Evolutionary conservation across 2,797 vertebrate genomes (phyloP), one percentile per base, ranked within the genome.

Genomic region (Botia almorhae): DNA sequence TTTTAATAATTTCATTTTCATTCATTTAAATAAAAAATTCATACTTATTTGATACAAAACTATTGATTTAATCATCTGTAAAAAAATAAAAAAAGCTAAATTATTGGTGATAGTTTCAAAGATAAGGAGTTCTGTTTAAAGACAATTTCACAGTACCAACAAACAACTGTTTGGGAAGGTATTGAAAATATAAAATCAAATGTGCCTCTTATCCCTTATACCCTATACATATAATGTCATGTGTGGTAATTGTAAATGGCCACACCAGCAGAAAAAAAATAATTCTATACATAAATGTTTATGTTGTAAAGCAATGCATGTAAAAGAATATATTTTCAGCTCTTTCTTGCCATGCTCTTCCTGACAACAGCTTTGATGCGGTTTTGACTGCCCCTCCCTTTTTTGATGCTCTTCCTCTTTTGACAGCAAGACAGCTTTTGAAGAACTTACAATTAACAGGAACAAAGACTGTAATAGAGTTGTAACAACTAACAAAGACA

Each of bases 381-480:
- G 48, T 39, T 80, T 46, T 86, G 86, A 60, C 6, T 67, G 46
- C 69, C 75, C 33, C 83, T 33, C 74, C 85, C 81, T 86, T 78
- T 87, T 80, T 88, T 13, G 77, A 74, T 48, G 13, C 83, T 89
- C 85, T 84, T 85, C 26, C 36, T 86, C 87, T 68, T 89, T 88
- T n/a, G 81, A 71, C 0, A 85, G 87, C 90, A 87, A 46, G 87
- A 90, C 74, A 93, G 85, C 85, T 91, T 92, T 83, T 79, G 89
- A 74, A 93, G 72, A 79, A 91, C 76, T 10, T 94, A 69, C 26
- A 85, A 82, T 17, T 82, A 4, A 72, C 56, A 13, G 43, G 71
- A n/a, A 71, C 1, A 16, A 53, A n/a, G 8, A 65, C 17, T 43
- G n/a, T 26, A 19, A 67, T 1, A 46, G 21, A 12, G 29, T 17